phyloP scores from a whole-genome alignment of 2,113 vertebrate species.

The Apteryx mantelli region DNA sequence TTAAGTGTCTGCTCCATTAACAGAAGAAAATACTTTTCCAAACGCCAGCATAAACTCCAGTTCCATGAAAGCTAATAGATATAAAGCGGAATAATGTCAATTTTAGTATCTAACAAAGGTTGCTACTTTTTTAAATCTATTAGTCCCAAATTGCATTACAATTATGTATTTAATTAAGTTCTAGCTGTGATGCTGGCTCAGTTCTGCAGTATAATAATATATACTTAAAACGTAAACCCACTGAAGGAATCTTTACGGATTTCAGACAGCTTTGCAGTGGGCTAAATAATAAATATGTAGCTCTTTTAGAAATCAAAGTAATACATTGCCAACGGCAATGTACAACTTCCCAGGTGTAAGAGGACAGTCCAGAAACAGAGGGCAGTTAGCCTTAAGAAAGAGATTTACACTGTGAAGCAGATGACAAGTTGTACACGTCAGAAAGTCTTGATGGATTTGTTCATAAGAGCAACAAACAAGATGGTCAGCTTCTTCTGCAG shows the following conservation, averaged over 20 bases:
- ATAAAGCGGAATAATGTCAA: neutral
- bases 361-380: neutral
- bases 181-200: neutral
- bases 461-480: neutral
- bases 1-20: neutral
- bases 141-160: neutral
- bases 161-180: neutral
- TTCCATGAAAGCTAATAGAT: neutral
- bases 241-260: neutral
- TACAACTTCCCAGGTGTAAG: neutral
- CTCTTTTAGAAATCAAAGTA: neutral
- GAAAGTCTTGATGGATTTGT: slow-evolving; percentile 2
- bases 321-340: neutral
- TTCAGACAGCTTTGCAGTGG: neutral
- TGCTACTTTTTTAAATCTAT: neutral
- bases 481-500: neutral
- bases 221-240: neutral
- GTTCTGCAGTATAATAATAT: fast-evolving
- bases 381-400: neutral
- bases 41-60: neutral
- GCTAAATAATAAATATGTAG: neutral
- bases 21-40: neutral
- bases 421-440: neutral
- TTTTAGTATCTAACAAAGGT: neutral
- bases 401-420: neutral